Conservation (phyloP, 2,797 vertebrate genomes). For the Heliangelus exortis region DNA sequence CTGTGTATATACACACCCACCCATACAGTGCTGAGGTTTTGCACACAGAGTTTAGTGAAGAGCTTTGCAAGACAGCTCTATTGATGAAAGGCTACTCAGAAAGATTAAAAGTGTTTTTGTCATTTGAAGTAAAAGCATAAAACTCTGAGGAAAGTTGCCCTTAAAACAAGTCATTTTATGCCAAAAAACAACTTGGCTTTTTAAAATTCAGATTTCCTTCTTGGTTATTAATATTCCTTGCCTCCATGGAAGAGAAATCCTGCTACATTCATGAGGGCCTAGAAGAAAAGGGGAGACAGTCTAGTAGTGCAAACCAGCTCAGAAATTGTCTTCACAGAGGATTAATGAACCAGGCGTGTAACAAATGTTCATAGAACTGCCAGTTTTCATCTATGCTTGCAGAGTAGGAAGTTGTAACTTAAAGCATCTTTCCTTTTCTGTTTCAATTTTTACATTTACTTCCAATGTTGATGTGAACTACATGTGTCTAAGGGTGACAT, state of each 20-base stretch:
- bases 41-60: neutral
- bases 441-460: neutral
- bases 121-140: neutral
- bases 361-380: neutral
- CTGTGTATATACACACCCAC: neutral
- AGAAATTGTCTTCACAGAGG: neutral
- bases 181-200: neutral
- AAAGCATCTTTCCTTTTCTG: neutral
- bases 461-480: neutral
- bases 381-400: neutral
- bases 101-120: neutral
- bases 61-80: neutral
- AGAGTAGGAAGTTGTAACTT: neutral
- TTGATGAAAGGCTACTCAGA: neutral
- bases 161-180: neutral
- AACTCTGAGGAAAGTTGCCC: neutral
- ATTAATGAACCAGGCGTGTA: neutral
- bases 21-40: neutral
- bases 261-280: neutral
- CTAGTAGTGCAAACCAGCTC: neutral
- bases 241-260: neutral
- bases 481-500: fast-evolving
- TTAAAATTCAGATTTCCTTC: neutral
- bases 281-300: neutral
- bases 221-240: neutral